phyloP scores from a whole-genome alignment of 2,888 invertebrate genomes.

The Philonicus albiceps region DNA sequence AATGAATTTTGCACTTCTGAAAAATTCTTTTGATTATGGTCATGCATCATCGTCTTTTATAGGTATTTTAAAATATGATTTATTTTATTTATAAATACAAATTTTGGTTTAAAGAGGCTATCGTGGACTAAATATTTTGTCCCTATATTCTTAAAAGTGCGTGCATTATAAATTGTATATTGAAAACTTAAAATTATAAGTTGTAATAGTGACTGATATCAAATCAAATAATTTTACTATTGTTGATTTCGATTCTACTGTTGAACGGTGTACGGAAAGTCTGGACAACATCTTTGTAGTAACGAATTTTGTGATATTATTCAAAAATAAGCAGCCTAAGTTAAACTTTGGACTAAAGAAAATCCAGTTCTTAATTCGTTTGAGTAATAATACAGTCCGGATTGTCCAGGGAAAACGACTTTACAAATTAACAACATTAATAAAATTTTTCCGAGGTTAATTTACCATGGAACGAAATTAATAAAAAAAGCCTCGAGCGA shows the following conservation, averaged over 20 bases:
- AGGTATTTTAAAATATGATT: too few species aligned
- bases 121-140: too few species aligned
- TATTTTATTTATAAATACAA: too few species aligned
- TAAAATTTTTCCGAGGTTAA: constrained; percentile 9
- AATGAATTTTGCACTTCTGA: not conserved
- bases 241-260: too few species aligned
- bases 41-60: not conserved
- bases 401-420: not conserved
- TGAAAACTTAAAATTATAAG: too few species aligned
- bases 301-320: not conserved
- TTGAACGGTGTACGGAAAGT: too few species aligned
- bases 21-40: not conserved
- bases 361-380: not conserved
- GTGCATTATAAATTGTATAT: too few species aligned
- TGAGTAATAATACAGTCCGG: not conserved
- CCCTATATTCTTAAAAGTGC: too few species aligned
- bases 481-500: not conserved
- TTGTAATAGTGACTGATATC: too few species aligned
- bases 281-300: too few species aligned
- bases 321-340: not conserved
- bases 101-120: too few species aligned
- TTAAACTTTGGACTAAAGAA: not conserved
- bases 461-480: not conserved
- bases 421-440: constrained; percentile 27
- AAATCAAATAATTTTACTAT: too few species aligned